Evolutionary conservation across 2,888 invertebrate species (phyloP), one percentile per base, ranked within the genome.

Genomic region (Galeopsomyia nigrocyanea): DNA sequence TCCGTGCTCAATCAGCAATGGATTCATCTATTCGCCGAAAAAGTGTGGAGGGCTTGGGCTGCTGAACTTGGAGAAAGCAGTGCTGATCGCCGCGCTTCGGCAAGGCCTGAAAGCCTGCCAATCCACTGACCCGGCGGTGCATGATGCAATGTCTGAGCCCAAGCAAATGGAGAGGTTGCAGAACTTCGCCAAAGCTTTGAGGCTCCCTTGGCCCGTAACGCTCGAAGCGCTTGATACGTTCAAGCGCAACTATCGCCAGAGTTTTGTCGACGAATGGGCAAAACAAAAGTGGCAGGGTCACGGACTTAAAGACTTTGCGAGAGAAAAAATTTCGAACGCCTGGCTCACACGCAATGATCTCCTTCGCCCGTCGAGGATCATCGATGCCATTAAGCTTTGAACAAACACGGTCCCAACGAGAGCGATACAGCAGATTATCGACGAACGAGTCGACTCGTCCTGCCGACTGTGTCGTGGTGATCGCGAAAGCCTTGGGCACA

Each of bases 401-500:
- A 66, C 66, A 5, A 66, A 57, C 16, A 66, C 26, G 17, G 19
- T 13, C 19, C n/a, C 19, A 9, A 14, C 17, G 55, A 13, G 21
- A 17, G 26, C 26, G 26, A 5, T 26, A 3, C 26, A 26, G 26
- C 26, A 26, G 26, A 26, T 26, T 5, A 26, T 26, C 26, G 26
- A 26, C 5, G 26, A 26, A 5, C 26, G 5, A 26, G 26, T 26
- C 26, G 5, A 26, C 26, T 26, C 26, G 26, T 26, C 26, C 5
- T 26, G 26, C 26, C 26, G 26, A 26, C 26, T 26, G 3, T 26
- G 26, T 5, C 26, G 5, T 26, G 26, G 26, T 3, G 26, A 26
- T 26, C 2, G 26, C n/a, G 62, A 62, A n/a, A 62, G 49, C 21
- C 22, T 62, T 49, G 50, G 49, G 2, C 62, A 62, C 13, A 62